Base-by-base conservation (phyloP, 1,140 invertebrate genomes). In the Ceratosolen solmsi region DNA sequence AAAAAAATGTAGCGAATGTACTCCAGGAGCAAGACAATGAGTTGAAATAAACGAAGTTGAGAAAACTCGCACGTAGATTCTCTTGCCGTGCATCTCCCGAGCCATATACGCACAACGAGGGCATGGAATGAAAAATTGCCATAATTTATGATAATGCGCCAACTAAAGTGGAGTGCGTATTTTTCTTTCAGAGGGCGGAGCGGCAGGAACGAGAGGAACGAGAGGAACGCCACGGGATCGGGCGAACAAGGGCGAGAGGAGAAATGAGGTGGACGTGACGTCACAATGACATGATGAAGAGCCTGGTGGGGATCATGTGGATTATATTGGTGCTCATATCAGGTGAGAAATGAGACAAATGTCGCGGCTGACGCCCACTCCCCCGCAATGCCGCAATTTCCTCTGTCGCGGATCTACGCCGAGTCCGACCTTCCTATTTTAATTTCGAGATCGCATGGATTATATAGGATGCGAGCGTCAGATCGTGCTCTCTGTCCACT, bases 261-360 rank as follows among this genome's bases (percentile, higher is more conserved):
- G 89, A 91, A 90, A 92, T 91, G 90, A 91, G 88, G 89, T 87
- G 89, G 84, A 91, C 90, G 92, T 93, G 92, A 93, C 91, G 90
- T 89, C 88, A 90, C 89, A 91, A 91, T 90, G 89, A 91, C 90
- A 93, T 90, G 88, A 93, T 93, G 92, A 93, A 93, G 92, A 93
- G 91, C 88, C 88, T 93, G 90, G 92, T 93, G 88, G 92, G 92
- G 89, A 93, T 93, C 90, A 92, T 93, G 92, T 93, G 92, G 92
- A 93, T 93, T 89, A 92, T 93, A 87, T 92, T 93, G 89, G 92
- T 93, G 89, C 92, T 93, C 88, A 92, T 93, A 91, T 93, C 92
- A 92, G 92, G 92, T 93, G 87, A 84, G 11, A 36, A 76, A 76
- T 60, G 36, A 46, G 20, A 75, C 36, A 75, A 58, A 27, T 54